These are phyloP conservation scores for Cossypha polioptera DNA, from an alignment of 2,797 vertebrate species.

Conservation along the genomic window DNA sequence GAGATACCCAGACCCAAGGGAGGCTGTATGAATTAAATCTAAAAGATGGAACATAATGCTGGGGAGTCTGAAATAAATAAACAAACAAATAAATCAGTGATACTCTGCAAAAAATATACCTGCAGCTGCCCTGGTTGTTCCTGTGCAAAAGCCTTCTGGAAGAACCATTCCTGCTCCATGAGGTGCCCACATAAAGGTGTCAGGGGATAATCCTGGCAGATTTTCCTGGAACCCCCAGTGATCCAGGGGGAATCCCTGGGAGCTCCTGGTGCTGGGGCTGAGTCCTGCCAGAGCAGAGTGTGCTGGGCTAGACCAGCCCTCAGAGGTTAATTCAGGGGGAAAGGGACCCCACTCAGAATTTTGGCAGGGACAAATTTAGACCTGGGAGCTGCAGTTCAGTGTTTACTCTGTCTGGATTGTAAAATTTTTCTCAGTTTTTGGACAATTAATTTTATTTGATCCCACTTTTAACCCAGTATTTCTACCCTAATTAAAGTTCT, in stretches of 20 bases:
- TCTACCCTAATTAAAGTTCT: not conserved
- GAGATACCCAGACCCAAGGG: not conserved
- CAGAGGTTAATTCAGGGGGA: not conserved
- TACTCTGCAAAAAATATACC: not conserved
- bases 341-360: not conserved
- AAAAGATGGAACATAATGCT: not conserved
- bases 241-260: not conserved
- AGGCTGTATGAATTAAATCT: not conserved
- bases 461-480: not conserved
- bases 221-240: not conserved
- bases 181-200: fast-evolving
- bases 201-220: not conserved
- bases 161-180: not conserved
- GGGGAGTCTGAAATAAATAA: not conserved
- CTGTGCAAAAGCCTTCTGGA: not conserved
- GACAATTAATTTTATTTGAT: not conserved
- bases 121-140: not conserved
- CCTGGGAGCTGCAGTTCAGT: not conserved
- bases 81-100: not conserved
- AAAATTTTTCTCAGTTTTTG: not conserved
- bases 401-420: not conserved
- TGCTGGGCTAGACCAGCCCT: not conserved
- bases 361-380: not conserved
- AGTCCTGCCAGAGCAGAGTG: not conserved
- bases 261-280: not conserved